Conservation (phyloP, 2,888 invertebrate genomes). For the Nemoura dubitans region DNA sequence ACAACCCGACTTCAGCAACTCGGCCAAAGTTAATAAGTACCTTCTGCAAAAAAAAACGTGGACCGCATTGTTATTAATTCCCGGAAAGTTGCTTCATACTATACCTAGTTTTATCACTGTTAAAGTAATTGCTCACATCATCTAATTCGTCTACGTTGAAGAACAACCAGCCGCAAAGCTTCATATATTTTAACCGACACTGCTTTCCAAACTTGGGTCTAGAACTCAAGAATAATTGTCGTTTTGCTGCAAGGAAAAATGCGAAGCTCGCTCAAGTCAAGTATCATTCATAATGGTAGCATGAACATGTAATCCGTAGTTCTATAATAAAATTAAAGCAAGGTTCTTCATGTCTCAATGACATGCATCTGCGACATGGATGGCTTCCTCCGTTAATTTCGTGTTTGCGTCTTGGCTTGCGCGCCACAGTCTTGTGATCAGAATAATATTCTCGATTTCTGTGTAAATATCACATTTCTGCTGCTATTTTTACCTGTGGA, state of each 20-base stretch:
- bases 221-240: background rate
- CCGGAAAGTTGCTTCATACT: background rate
- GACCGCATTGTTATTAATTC: slow-evolving; percentile 16
- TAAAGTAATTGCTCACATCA: slow-evolving; percentile 1
- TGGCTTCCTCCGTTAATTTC: slow-evolving; percentile 7
- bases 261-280: background rate
- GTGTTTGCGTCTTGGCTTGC: background rate
- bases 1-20: background rate
- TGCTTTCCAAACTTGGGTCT: background rate
- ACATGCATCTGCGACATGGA: background rate
- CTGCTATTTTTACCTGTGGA: background rate
- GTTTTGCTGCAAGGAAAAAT: background rate
- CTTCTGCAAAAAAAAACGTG: background rate
- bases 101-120: slow-evolving; percentile 7
- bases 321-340: background rate
- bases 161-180: background rate
- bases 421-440: background rate
- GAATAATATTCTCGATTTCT: background rate
- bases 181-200: background rate
- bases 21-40: slow-evolving; percentile 8
- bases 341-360: background rate
- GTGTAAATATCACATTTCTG: background rate
- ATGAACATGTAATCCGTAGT: background rate
- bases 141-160: background rate
- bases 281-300: background rate